Evolutionary conservation across 2,888 invertebrate species (phyloP), one percentile per base, ranked within the genome.

Genomic region (Syritta pipiens): DNA sequence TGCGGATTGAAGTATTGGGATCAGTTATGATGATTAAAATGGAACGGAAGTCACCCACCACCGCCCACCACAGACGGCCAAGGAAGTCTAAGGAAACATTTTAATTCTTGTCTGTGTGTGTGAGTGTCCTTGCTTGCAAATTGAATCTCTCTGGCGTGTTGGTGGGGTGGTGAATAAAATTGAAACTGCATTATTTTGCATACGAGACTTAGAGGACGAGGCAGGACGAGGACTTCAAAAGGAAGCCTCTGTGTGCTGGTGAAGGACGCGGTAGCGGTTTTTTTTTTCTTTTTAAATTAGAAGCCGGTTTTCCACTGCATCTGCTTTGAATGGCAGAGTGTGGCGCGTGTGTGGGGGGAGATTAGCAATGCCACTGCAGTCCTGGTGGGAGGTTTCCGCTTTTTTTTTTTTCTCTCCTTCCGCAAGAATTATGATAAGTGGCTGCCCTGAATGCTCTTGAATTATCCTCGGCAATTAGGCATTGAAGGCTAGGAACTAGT

Each of bases 381-480:
- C n/a, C n/a, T n/a, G n/a, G n/a, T n/a, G n/a, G n/a, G n/a, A n/a
- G n/a, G n/a, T n/a, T 20, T 20, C 14, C 32, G 19, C 19, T 55
- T 20, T 20, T 53, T 46, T 55, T 65, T 59, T 28, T 57, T 40
- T 46, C 55, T 53, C 51, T 76, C 44, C 69, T 57, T 76, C 69
- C 63, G 57, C 57, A 69, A 71, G 63, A 57, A 76, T 76, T 76
- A 71, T 76, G 69, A 76, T 76, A 71, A 76, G 76, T 63, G 69
- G 63, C 32, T 49, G 44, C 60, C 48, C 55, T 40, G 49, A 76
- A 62, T 69, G 49, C 63, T 63, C 69, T 71, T 76, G 69, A 76
- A 71, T 71, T 69, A 76, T 76, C 44, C 76, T 63, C 76, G 76
- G 76, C 76, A 76, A 76, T 76, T 76, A 76, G 69, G 42, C 76